Percentiles rank a stretch among this genome's conserved stretches.
phyloP scores from a whole-genome alignment of 2,888 invertebrate genomes.

The Suillia variegata region DNA sequence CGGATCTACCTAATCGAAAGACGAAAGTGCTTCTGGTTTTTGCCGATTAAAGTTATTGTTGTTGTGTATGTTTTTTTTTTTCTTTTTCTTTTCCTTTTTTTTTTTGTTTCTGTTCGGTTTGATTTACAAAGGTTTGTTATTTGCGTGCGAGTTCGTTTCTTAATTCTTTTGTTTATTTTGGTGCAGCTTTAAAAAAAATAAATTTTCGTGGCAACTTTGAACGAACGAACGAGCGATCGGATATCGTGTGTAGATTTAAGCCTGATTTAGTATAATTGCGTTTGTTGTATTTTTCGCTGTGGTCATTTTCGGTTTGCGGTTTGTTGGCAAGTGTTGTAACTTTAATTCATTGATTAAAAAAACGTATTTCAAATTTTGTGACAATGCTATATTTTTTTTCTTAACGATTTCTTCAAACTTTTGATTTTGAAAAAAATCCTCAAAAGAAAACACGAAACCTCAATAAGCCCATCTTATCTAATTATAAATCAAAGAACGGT shows the following conservation, averaged over 20 bases:
- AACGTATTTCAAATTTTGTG: too few relatives aligned
- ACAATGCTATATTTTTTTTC: too few relatives aligned
- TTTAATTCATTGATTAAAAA: too few relatives aligned
- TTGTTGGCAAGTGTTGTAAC: background rate
- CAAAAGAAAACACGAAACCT: too few relatives aligned
- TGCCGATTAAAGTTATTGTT: constrained; percentile 6
- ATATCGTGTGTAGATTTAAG: constrained; percentile 1
- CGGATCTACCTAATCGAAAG: constrained; percentile 57
- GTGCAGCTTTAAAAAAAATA: background rate
- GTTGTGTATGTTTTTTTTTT: background rate
- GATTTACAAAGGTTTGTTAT: background rate
- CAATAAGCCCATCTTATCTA: too few relatives aligned
- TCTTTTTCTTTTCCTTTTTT: background rate
- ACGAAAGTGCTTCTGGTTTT: constrained; percentile 59
- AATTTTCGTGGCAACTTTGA: too few relatives aligned
- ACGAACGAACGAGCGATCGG: too few relatives aligned
- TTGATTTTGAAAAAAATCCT: too few relatives aligned
- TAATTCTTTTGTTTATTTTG: constrained; percentile 5
- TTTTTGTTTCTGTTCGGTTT: background rate
- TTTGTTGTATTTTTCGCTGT: background rate
- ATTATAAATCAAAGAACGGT: constrained; percentile 45
- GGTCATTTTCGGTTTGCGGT: background rate
- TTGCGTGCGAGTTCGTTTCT: constrained; percentile 6
- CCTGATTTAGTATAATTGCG: constrained; percentile 11
- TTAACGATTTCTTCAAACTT: too few relatives aligned